Evolutionary conservation across 2,888 invertebrate genomes (phyloP).

Genomic region (Hybos culiciformis): DNA sequence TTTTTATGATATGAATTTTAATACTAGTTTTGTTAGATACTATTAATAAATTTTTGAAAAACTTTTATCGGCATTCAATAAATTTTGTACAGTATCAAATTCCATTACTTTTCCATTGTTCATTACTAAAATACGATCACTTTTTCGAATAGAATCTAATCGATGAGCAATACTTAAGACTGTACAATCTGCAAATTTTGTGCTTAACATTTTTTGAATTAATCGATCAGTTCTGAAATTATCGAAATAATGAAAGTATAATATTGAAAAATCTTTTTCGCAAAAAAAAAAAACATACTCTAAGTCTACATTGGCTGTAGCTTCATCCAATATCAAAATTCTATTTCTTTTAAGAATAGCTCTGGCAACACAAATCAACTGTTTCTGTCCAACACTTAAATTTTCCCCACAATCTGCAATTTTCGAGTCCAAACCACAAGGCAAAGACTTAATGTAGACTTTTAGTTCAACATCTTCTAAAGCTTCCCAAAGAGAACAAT

Average conservation of each 20-base stretch:
- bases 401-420: slow-evolving; percentile 69
- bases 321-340: slow-evolving; percentile 78
- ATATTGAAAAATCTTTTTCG: slow-evolving; percentile 8
- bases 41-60: too few species aligned
- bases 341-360: slow-evolving; percentile 69
- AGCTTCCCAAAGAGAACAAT: slow-evolving; percentile 63
- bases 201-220: slow-evolving; percentile 71
- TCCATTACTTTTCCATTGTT: slow-evolving; percentile 43
- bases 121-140: slow-evolving; percentile 49
- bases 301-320: slow-evolving; percentile 82
- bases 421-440: slow-evolving; percentile 44
- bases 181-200: slow-evolving; percentile 66
- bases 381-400: slow-evolving; percentile 79
- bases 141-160: slow-evolving; percentile 81
- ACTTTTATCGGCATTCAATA: slow-evolving; percentile 40
- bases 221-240: slow-evolving; percentile 74
- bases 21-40: too few species aligned
- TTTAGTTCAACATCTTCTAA: slow-evolving; percentile 67
- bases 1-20: too few species aligned
- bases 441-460: slow-evolving; percentile 45
- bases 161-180: slow-evolving; percentile 86
- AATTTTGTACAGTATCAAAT: slow-evolving; percentile 54
- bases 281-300: slow-evolving; percentile 52
- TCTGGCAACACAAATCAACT: slow-evolving; percentile 71
- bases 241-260: too few species aligned